Base-by-base conservation (phyloP, 2,888 invertebrate genomes). In the Dysmachus trigonus region DNA sequence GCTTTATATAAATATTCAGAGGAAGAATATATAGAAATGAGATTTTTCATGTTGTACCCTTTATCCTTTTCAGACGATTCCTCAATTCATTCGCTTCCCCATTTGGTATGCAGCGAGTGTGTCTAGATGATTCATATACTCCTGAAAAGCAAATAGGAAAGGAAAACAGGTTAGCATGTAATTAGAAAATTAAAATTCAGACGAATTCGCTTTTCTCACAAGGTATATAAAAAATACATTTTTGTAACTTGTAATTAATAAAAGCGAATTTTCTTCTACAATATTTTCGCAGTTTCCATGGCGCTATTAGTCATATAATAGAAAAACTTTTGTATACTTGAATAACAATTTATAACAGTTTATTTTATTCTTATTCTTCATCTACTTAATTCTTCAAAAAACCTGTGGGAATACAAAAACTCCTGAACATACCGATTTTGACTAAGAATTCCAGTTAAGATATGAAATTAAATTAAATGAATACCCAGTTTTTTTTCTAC, bases 211-310 rank as follows among this genome's bases (percentile, higher is more conserved):
- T 62, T 62, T 62, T 62, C 10, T 47, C 47, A 47, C 47, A 47
- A 47, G 27, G 13, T 62, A 33, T 31, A 82, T 51, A 31, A 33
- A 33, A 33, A 33, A 33, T 27, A 6, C 30, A 53, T 13, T 72
- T 73, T 76, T 85, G 38, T 81, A 72, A 1, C 72, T 72, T 72
- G 31, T 72, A 22, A 72, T 33, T 31, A 31, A 74, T 74, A 74
- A 33, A 33, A 33, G n/a, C 8, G 31, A 33, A 18, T 31, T 33
- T 74, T 77, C 18, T 35, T 33, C 33, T 30, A 83, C 73, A n/a
- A 85, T 62, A 62, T 62, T 15, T 47, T 10, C 31, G 30, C 2
- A 82, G 35, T 15, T 38, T 33, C 35, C 41, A 88, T 88, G n/a
- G 47, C n/a, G 5, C n/a, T 47, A 35, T 41, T 41, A 41, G 38